Evolutionary conservation across 2,888 invertebrate species (phyloP), one percentile per base, ranked within the genome.

Genomic region (Ophion obscuratus): DNA sequence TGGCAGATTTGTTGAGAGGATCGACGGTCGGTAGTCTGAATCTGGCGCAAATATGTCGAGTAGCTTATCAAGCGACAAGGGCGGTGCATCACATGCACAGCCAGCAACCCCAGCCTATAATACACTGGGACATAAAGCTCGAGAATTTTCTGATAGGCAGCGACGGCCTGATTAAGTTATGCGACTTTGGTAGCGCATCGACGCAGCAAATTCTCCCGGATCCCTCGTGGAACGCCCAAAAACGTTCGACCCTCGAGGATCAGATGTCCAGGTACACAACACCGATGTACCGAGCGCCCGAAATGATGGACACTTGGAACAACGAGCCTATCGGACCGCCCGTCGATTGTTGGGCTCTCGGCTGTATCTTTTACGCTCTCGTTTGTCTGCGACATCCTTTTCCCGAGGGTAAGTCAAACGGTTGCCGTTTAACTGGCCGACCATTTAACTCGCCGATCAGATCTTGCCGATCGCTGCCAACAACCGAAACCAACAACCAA

Each of bases 291-390:
- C 96, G 99, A 93, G 98, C 99, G 0, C 99, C 99, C 47, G 99
- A 99, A 95, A 99, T 99, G 97, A 95, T 99, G 87, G 99, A 99
- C 93, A 98, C 99, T 5, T 99, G 99, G 97, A 98, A 97, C 92
- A 99, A 99, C 94, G 97, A 97, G 92, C 97, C 97, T 87, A 98
- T 99, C 89, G 98, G 98, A 81, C 96, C 97, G 88, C 96, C 97
- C 66, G 96, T 97, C 2, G 99, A 99, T 94, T 96, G 99, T 59
- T 99, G 99, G 99, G 99, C 99, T 0, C 95, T 99, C 17, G 99
- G 99, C 9, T 99, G 99, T 94, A 96, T 99, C 88, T 95, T 99
- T 17, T 99, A 98, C 94, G 96, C 97, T 70, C 95, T 99, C 24
- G 98, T 99, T 94, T 99, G 97, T 93, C 97, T 98, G 95, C 97